Evolutionary conservation across 1,140 invertebrate species (phyloP).

Genomic region (Brachionus manjavacas): DNA sequence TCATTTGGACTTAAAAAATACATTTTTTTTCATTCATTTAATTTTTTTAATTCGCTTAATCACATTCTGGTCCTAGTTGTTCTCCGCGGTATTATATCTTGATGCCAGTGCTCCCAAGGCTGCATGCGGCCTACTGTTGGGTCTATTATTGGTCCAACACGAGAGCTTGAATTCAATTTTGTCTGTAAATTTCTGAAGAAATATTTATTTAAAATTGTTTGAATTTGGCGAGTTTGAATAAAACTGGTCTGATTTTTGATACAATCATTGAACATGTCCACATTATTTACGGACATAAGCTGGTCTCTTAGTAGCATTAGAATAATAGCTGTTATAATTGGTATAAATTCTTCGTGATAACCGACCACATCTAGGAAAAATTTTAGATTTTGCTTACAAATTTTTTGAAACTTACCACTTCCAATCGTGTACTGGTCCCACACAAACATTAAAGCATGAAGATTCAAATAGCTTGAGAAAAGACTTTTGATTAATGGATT

Average conservation of each 20-base stretch:
- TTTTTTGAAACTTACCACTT: neutral
- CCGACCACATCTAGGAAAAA: neutral
- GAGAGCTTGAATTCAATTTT: neutral
- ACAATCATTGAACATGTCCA: neutral
- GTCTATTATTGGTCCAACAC: constrained; percentile 39
- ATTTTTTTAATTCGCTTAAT: neutral
- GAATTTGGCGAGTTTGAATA: constrained; percentile 35
- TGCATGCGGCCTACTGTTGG: constrained; percentile 38
- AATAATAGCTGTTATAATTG: constrained; percentile 12
- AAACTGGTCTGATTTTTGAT: constrained; percentile 1
- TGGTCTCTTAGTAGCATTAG: constrained; percentile 25
- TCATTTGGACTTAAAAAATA: neutral
- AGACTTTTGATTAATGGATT: neutral
- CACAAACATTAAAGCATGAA: constrained; percentile 18
- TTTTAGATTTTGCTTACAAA: neutral
- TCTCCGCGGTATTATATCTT: constrained; percentile 21
- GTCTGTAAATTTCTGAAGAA: constrained; percentile 22
- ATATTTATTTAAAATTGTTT: constrained; percentile 17
- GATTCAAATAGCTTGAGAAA: constrained; percentile 5
- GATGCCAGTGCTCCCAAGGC: constrained; percentile 40
- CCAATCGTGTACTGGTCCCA: constrained; percentile 42
- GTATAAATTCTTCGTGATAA: constrained; percentile 36
- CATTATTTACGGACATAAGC: neutral
- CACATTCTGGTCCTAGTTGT: neutral
- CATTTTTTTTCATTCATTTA: neutral